Conservation (phyloP, 2,888 invertebrate species). For the Falcaria lacertinaria region DNA sequence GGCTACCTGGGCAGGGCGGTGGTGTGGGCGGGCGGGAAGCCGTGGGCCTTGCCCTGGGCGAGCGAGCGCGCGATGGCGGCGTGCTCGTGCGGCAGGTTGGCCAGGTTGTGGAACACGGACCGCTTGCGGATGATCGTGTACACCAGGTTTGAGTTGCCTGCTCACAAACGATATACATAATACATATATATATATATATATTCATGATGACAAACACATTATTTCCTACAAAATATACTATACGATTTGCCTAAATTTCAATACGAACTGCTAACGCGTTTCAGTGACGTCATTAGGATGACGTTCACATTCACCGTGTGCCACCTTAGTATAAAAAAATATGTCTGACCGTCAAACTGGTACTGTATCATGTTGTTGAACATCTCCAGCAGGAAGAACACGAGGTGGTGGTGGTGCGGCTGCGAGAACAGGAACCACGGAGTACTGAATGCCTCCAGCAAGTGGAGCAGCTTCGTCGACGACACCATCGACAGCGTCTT, state of each 20-base stretch:
- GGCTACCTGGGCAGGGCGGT: constrained; percentile 33
- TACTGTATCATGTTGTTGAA: constrained; percentile 99
- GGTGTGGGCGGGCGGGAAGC: constrained; percentile 24
- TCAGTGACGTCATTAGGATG: no score
- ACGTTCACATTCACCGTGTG: no score
- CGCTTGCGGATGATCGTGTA: constrained; percentile 99
- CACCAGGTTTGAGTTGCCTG: constrained; percentile 98
- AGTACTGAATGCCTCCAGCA: constrained; percentile 98
- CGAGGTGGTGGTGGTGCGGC: constrained; percentile 97
- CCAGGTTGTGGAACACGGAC: constrained; percentile 97
- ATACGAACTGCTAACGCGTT: no score
- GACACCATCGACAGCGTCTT: constrained; percentile 99
- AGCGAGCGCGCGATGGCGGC: constrained; percentile 91
- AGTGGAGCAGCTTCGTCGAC: constrained; percentile 96
- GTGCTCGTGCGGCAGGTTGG: constrained; percentile 97
- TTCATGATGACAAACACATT: neutral
- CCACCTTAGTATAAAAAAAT: no score
- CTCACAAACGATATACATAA: neutral
- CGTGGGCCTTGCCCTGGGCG: constrained; percentile 20
- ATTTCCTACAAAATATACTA: no score
- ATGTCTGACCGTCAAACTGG: constrained; percentile 92
- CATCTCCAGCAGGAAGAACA: constrained; percentile 98
- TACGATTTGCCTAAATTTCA: no score
- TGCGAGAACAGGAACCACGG: constrained; percentile 99
- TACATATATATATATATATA: neutral